These are phyloP conservation scores for Pomatorhinus ruficollis DNA, from an alignment of 2,113 vertebrate species.

Conservation along the genomic window DNA sequence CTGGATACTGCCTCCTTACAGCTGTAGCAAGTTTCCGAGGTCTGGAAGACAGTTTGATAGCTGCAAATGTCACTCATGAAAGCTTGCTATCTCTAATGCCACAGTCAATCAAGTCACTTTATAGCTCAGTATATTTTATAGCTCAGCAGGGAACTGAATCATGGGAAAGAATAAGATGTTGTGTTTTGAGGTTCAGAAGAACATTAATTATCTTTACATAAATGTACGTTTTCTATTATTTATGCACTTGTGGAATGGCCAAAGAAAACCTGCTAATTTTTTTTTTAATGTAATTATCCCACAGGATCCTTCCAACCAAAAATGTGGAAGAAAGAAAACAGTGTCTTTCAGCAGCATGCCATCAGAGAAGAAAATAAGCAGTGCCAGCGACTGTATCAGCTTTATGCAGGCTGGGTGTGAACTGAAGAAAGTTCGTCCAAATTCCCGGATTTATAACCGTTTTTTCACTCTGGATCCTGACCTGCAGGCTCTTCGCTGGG, in stretches of 20 bases:
- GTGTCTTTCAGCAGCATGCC: slow-evolving; percentile 99
- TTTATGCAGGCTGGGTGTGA: slow-evolving; percentile 99
- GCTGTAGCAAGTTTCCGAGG: not conserved
- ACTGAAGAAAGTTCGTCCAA: slow-evolving; percentile 94
- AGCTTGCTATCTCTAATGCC: not conserved
- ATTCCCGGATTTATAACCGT: slow-evolving; percentile 92
- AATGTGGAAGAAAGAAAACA: slow-evolving; percentile 92
- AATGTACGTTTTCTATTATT: not conserved
- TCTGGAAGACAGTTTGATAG: not conserved
- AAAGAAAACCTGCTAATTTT: not conserved
- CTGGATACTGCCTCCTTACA: not conserved
- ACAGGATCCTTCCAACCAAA: slow-evolving; percentile 93
- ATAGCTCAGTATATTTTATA: not conserved
- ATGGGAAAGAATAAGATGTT: not conserved
- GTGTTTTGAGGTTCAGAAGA: not conserved
- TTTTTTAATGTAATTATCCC: not conserved
- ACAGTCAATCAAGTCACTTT: not conserved
- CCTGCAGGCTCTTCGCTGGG: slow-evolving; percentile 93
- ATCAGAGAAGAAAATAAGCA: slow-evolving; percentile 97
- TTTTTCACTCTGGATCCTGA: slow-evolving; percentile 95
- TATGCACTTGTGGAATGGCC: not conserved
- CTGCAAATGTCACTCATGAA: not conserved
- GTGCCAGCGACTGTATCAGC: slow-evolving; percentile 91
- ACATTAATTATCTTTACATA: not conserved
- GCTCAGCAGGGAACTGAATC: not conserved